Evolutionary conservation across 2,113 vertebrate species (phyloP), one percentile per base, ranked within the genome.

Genomic region (Hippocampus zosterae): DNA sequence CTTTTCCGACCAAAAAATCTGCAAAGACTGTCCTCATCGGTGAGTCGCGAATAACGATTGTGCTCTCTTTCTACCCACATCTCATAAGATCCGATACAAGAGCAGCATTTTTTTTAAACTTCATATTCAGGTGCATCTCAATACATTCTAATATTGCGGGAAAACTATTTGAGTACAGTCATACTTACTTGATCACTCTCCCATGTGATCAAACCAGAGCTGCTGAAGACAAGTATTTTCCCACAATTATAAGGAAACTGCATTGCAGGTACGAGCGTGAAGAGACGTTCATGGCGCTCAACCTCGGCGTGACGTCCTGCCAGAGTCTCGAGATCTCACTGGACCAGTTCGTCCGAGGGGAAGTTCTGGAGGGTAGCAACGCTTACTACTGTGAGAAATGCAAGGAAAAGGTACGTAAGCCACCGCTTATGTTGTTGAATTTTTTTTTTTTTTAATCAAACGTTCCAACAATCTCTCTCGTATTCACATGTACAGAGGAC

Each of bases 301-400:
- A 99, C 86, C 92, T 99, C 7, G 97, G 97, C 18, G 97, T 99
- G 71, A 99, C 97, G 9, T 98, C 97, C 1, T 98, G 97, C 87
- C 97, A 98, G 81, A 99, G 97, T 81, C 86, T 99, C 69, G 97
- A 99, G 90, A 98, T 98, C 87, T 99, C 96, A 2, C 87, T 99
- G 80, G 97, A 99, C 88, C 97, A 99, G 88, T 99, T 99, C 88
- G 97, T 99, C 68, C 92, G 97, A 88, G 97, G 97, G 74, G 97
- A 99, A 85, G 96, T 98, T 81, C 92, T 99, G n/a, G 97, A 99
- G 81, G 97, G 97, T 83, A 98, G 95, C 84, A 99, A 99, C 57
- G 96, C 97, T 0, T 99, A 99, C 90, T 99, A 99, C 90, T 99
- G 97, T 87, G 97, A 99, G 81, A 99, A 98, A 79, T 99, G 97